Conservation (phyloP, 2,888 invertebrate genomes). For the Anoplius nigerrimus region DNA sequence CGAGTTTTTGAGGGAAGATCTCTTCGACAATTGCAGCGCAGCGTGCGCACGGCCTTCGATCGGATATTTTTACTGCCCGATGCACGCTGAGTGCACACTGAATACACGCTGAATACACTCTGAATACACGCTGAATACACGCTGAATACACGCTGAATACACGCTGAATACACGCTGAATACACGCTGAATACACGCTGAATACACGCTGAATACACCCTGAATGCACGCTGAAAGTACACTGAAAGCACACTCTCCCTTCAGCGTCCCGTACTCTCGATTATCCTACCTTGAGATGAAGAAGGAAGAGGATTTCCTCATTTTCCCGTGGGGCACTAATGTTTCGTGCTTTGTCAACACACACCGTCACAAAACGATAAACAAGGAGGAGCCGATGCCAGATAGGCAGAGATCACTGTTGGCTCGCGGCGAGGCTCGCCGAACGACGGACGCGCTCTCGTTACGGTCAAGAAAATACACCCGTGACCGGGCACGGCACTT, state of each 20-base stretch:
- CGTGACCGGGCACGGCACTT: slow-evolving; percentile 22
- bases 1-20: slow-evolving; percentile 26
- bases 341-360: slow-evolving; percentile 60
- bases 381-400: too few species aligned
- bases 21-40: slow-evolving; percentile 15
- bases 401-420: too few species aligned
- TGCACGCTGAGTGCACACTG: too few species aligned
- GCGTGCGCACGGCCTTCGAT: slow-evolving; percentile 37
- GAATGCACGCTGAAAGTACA: too few species aligned
- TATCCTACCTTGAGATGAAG: slow-evolving; percentile 71
- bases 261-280: not conserved
- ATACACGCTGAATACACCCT: too few species aligned
- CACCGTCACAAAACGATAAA: slow-evolving; percentile 41
- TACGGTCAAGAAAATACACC: slow-evolving; percentile 27
- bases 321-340: slow-evolving; percentile 72
- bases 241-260: slow-evolving; percentile 1
- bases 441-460: slow-evolving; percentile 25
- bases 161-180: too few species aligned
- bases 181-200: too few species aligned
- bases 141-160: too few species aligned
- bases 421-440: too few species aligned
- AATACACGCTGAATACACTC: too few species aligned
- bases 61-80: slow-evolving; percentile 20
- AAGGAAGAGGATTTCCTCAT: slow-evolving; percentile 71
- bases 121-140: too few species aligned